Evolutionary conservation across 2,888 invertebrate genomes (phyloP).

Genomic region (Xylota sylvarum): DNA sequence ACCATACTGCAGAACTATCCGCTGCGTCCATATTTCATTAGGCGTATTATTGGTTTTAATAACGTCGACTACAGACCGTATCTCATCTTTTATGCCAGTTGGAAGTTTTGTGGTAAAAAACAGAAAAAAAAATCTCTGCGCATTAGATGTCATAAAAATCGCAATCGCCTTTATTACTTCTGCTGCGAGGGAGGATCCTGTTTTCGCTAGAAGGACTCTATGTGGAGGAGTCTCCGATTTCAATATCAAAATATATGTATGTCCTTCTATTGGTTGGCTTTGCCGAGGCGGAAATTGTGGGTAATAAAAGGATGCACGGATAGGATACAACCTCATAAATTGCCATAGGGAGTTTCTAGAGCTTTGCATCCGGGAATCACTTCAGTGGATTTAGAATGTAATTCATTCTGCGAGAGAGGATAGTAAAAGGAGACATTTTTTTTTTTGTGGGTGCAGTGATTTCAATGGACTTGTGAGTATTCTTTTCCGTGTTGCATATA

Average conservation of each 20-base stretch:
- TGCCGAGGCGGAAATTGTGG: constrained; percentile 33
- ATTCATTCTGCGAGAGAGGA: constrained; percentile 48
- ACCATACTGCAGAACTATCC: constrained; percentile 41
- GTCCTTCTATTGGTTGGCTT: constrained; percentile 44
- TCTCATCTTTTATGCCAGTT: constrained; percentile 58
- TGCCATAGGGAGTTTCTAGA: constrained; percentile 55
- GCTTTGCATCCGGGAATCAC: constrained; percentile 63
- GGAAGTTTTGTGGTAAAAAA: constrained; percentile 27
- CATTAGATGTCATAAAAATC: constrained; percentile 71
- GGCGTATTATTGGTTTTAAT: constrained; percentile 62
- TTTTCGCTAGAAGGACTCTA: constrained; percentile 21
- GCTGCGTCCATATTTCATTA: constrained; percentile 58
- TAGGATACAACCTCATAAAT: constrained; percentile 72
- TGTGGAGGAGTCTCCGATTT: constrained; percentile 50
- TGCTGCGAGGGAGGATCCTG: constrained; percentile 46
- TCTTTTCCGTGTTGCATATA: constrained; percentile 32
- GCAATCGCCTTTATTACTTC: constrained; percentile 69
- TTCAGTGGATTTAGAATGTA: constrained; percentile 58
- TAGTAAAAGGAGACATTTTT: constrained; percentile 11
- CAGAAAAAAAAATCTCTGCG: constrained; percentile 12
- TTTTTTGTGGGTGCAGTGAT: constrained; percentile 38
- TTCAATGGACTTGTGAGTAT: constrained; percentile 37
- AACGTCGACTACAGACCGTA: constrained; percentile 41
- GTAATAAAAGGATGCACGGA: constrained; percentile 63
- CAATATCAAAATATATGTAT: constrained; percentile 50